Conservation (phyloP, 2,113 vertebrate species). For the Morphnarchus princeps region DNA sequence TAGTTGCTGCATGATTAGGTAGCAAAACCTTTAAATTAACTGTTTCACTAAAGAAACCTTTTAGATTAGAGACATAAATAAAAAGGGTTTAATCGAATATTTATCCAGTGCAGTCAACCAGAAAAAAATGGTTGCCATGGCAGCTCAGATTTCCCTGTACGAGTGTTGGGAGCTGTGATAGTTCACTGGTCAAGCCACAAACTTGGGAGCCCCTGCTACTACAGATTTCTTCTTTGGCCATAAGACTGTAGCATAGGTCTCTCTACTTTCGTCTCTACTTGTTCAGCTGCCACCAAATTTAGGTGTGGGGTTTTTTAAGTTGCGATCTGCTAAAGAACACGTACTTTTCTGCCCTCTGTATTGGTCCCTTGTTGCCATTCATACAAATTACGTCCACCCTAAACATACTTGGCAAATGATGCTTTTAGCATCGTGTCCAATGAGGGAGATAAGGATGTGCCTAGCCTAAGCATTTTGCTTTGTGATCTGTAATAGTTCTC, state of each 20-base stretch:
- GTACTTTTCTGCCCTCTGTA: not conserved
- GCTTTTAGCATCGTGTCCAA: not conserved
- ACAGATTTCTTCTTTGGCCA: rapidly evolving
- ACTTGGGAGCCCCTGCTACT: not conserved
- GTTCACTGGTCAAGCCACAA: not conserved
- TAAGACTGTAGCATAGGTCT: not conserved
- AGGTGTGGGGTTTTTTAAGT: not conserved
- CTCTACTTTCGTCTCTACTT: not conserved
- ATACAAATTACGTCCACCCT: not conserved
- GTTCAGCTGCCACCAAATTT: not conserved
- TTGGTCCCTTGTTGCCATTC: not conserved
- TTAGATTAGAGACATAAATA: not conserved
- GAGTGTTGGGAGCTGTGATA: not conserved
- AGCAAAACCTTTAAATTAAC: not conserved
- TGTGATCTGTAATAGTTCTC: not conserved
- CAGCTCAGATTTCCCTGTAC: not conserved
- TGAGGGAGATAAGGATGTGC: not conserved
- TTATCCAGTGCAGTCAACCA: not conserved
- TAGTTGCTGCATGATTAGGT: not conserved
- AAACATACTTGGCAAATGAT: not conserved
- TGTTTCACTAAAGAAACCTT: not conserved
- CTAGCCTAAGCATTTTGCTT: not conserved
- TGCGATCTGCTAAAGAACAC: not conserved
- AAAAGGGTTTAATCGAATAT: not conserved
- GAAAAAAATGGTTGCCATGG: constrained; percentile 10